Base-by-base conservation (phyloP, 1,140 invertebrate genomes). In the Drosophila funebris region DNA sequence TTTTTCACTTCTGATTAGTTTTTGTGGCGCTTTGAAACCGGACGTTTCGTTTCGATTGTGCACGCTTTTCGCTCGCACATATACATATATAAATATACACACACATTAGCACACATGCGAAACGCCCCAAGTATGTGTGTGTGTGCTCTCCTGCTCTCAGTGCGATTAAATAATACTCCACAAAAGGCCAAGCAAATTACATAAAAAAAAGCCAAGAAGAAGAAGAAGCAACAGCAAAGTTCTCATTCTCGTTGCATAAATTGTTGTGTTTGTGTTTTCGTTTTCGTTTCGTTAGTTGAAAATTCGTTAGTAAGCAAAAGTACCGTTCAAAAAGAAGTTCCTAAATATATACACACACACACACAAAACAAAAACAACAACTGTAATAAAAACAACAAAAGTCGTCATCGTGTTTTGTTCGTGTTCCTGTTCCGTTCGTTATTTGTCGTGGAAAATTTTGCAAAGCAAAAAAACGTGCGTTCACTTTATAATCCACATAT, bases 151-250 rank as follows among this genome's bases (percentile, higher is more conserved):
- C 50, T 61, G 48, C 46, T 62, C 63, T 54, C 54, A 56, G 62
- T 78, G 78, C 74, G 82, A 85, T 87, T 87, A 88, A 88, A 87
- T 87, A 87, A 87, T 87, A 87, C 82, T 88, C 83, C 82, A 57
- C 78, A 78, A 87, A 84, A 85, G 73, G 82, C 81, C 81, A 84
- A 84, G 87, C 70, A 75, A 75, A 73, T 73, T 73, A 73, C 71
- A 73, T 73, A 73, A 73, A 68, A 68, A 57, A 85, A 64, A 70
- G 73, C 71, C 7, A 53, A 66, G 16, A 60, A 56, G 37, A 41
- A 44, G 41, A 31, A 53, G 14, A 41, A 75, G 48, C 54, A 71
- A 48, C 61, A 72, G 52, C 46, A 72, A 43, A 57, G 44, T 73
- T 72, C 43, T 67, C 27, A 62, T 33, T 57, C 69, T 53, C 31